Evolutionary conservation across 2,797 vertebrate genomes (phyloP).

Genomic region (Alca torda): DNA sequence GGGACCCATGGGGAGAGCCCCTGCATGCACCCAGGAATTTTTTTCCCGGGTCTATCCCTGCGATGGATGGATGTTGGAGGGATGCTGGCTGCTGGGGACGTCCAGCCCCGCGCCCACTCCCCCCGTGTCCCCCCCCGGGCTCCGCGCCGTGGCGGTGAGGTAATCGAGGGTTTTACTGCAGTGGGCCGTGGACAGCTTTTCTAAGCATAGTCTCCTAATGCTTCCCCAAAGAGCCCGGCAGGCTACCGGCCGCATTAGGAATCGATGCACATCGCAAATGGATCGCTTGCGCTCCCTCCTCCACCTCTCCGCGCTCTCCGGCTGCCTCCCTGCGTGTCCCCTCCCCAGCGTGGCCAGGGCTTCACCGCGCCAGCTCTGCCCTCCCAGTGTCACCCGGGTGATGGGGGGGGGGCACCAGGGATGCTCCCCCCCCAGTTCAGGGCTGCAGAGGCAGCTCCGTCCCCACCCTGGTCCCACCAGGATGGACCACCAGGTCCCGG

Average conservation of each 20-base stretch:
- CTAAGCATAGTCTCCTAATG: neutral
- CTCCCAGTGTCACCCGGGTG: neutral
- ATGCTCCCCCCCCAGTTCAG: no score
- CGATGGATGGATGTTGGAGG: neutral
- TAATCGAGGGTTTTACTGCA: neutral
- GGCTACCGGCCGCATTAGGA: conserved; percentile 24
- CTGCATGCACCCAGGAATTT: accelerated
- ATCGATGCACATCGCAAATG: conserved; percentile 3
- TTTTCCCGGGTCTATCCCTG: accelerated
- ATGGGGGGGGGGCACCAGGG: neutral
- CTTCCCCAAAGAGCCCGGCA: conserved; percentile 9
- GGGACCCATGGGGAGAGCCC: neutral
- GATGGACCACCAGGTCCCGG: neutral
- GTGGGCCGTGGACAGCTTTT: neutral
- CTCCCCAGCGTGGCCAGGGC: neutral
- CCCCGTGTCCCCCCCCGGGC: neutral
- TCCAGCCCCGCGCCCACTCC: neutral
- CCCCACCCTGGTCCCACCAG: neutral
- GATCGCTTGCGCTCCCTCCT: neutral
- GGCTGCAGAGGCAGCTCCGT: neutral
- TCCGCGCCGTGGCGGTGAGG: neutral
- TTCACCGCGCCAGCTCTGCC: neutral
- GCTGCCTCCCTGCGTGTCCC: neutral
- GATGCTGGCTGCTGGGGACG: neutral
- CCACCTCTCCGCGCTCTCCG: neutral